Evolutionary conservation across 2,888 invertebrate genomes (phyloP).

Genomic region (Cosmorhoe ocellata): DNA sequence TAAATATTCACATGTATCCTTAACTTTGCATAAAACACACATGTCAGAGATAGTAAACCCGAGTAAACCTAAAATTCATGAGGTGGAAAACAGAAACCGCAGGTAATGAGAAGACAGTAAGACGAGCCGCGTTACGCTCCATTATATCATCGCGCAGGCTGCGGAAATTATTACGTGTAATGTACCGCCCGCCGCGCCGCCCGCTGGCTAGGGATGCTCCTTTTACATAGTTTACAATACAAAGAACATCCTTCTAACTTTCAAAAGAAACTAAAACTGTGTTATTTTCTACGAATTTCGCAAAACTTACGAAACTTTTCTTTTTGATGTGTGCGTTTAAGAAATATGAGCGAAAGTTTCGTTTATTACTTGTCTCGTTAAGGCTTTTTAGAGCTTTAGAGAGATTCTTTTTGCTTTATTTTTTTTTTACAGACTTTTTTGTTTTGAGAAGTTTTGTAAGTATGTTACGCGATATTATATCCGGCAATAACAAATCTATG

Average conservation of each 20-base stretch:
- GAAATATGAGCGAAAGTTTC: conserved; percentile 32
- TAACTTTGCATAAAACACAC: conserved; percentile 7
- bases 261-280: conserved; percentile 8
- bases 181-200: conserved; percentile 55
- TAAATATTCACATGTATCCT: neutral
- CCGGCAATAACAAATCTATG: too few species aligned
- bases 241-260: conserved; percentile 14
- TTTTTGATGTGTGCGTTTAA: conserved; percentile 34
- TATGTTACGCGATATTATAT: too few species aligned
- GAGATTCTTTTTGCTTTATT: conserved; percentile 18
- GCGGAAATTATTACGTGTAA: conserved; percentile 69
- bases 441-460: too few species aligned
- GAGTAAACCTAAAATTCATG: conserved; percentile 16
- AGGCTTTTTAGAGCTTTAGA: conserved; percentile 22
- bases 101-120: conserved; percentile 49
- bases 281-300: conserved; percentile 14
- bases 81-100: conserved; percentile 32
- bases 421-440: conserved; percentile 14
- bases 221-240: conserved; percentile 7
- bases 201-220: conserved; percentile 45
- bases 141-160: conserved; percentile 57
- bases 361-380: conserved; percentile 32
- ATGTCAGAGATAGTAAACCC: conserved; percentile 11
- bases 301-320: conserved; percentile 21
- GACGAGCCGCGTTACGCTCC: conserved; percentile 49